A percentile compares a stretch with the other conserved stretches of the same genome.
These are phyloP conservation scores for Rhegmatorhina hoffmannsi DNA, from an alignment of 2,113 vertebrate species.

Conservation along the genomic window DNA sequence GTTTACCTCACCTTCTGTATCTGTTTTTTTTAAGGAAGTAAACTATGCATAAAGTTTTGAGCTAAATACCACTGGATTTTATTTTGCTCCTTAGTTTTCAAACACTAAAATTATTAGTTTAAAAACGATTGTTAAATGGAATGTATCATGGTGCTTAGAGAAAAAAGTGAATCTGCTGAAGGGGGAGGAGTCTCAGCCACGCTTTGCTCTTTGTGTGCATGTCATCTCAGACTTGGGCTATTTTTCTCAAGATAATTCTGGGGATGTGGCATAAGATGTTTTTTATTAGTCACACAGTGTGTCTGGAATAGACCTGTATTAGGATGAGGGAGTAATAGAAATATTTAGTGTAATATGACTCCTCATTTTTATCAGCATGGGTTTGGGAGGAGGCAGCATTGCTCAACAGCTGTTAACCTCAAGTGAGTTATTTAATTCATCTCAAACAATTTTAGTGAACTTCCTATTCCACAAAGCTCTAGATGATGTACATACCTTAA, in stretches of 20 bases:
- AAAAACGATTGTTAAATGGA: neutral
- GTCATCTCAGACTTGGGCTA: neutral
- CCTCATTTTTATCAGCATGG: neutral
- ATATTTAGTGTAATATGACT: constrained; percentile 24
- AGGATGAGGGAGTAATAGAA: neutral
- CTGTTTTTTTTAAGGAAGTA: neutral
- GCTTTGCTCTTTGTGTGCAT: neutral
- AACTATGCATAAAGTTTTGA: neutral
- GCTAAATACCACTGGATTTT: neutral
- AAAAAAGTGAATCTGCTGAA: neutral
- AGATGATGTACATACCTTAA: neutral
- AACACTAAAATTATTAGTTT: neutral
- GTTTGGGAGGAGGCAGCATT: constrained; percentile 2
- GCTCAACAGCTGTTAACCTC: constrained; percentile 13
- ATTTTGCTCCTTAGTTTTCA: neutral
- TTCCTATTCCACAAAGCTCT: neutral
- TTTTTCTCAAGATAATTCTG: neutral
- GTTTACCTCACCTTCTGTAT: neutral
- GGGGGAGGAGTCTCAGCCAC: neutral
- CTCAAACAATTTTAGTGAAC: neutral
- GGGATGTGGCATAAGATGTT: neutral
- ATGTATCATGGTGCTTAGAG: neutral
- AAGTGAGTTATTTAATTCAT: neutral
- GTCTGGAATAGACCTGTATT: neutral
- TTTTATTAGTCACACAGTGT: constrained; percentile 19